Percentiles rank a stretch among this genome's conserved stretches.
These are phyloP conservation scores for Metellina segmentata DNA, from an alignment of 2,888 invertebrate species.

Conservation along the genomic window DNA sequence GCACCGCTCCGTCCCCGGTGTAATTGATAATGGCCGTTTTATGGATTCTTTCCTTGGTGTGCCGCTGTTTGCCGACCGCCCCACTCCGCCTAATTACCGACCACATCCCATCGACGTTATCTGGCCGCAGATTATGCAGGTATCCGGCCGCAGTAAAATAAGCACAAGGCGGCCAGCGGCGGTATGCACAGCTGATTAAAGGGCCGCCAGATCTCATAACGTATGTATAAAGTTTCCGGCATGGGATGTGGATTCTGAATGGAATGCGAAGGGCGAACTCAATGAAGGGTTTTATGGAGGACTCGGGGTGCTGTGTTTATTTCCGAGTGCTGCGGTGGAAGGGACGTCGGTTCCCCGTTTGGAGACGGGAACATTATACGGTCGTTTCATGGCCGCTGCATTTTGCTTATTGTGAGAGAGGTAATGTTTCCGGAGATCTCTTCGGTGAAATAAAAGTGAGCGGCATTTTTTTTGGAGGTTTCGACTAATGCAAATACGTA, in stretches of 20 bases:
- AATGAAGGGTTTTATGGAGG: neutral
- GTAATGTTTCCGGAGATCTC: too few relatives aligned
- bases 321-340: too few relatives aligned
- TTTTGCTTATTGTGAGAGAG: too few relatives aligned
- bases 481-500: too few relatives aligned
- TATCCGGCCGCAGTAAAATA: conserved; percentile 3
- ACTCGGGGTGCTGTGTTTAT: too few relatives aligned
- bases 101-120: neutral
- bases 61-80: neutral
- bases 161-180: neutral
- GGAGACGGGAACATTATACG: too few relatives aligned
- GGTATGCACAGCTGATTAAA: neutral
- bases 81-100: neutral
- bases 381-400: too few relatives aligned
- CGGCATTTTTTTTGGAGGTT: too few relatives aligned
- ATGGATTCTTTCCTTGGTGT: neutral
- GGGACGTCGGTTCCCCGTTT: too few relatives aligned
- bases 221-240: conserved; percentile 9
- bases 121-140: conserved; percentile 6
- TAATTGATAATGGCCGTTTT: neutral
- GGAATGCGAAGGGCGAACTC: neutral
- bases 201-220: conserved; percentile 1
- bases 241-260: neutral
- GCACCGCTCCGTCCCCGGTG: too few relatives aligned
- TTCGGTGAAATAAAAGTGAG: too few relatives aligned